These are phyloP conservation scores for Trachymyrmex septentrionalis DNA, from an alignment of 1,140 invertebrate genomes.

Conservation along the genomic window DNA sequence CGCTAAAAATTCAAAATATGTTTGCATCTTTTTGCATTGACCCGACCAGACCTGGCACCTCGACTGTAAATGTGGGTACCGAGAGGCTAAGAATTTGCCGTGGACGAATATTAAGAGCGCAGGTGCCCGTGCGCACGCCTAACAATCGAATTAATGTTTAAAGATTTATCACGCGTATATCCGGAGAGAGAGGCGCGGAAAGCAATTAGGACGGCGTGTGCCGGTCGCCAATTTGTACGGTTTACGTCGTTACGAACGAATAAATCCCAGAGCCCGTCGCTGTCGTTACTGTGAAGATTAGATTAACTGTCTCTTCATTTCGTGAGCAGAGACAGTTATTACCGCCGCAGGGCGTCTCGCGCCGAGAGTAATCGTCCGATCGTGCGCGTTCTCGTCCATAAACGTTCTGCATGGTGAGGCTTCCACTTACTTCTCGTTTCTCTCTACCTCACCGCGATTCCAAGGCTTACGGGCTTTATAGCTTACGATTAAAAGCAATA, in stretches of 20 bases:
- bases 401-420: slow-evolving; percentile 44
- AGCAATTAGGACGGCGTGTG: slow-evolving; percentile 26
- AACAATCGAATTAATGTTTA: slow-evolving; percentile 61
- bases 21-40: background rate
- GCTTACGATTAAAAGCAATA: slow-evolving; percentile 55
- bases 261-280: slow-evolving; percentile 48
- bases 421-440: slow-evolving; percentile 1
- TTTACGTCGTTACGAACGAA: slow-evolving; percentile 60
- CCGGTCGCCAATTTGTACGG: slow-evolving; percentile 62
- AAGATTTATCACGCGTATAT: slow-evolving; percentile 55
- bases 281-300: slow-evolving; percentile 56
- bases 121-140: slow-evolving; percentile 28
- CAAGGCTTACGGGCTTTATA: slow-evolving; percentile 39
- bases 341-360: slow-evolving; percentile 57
- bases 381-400: slow-evolving; percentile 58
- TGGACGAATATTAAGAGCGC: slow-evolving; percentile 15
- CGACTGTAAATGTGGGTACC: background rate
- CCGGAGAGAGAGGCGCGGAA: slow-evolving; percentile 44
- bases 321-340: slow-evolving; percentile 59
- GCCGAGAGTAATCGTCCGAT: slow-evolving; percentile 58
- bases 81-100: slow-evolving; percentile 14
- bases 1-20: background rate
- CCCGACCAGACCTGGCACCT: background rate
- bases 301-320: slow-evolving; percentile 67
- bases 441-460: slow-evolving; percentile 6